Percentiles rank a stretch among this genome's conserved stretches.
phyloP scores from a whole-genome alignment of 2,113 vertebrate genomes.

The Columba janthina region DNA sequence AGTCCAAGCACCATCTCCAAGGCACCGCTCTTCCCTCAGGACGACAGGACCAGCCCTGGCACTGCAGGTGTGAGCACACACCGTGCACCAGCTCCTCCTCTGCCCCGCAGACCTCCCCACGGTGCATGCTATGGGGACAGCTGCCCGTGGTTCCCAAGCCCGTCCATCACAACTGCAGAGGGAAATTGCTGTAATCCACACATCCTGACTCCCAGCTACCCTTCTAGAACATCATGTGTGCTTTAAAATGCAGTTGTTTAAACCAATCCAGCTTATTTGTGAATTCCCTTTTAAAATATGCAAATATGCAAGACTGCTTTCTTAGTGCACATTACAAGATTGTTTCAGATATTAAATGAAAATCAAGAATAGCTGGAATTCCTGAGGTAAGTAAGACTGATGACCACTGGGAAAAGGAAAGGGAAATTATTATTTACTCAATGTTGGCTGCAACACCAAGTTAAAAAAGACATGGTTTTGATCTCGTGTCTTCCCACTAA shows the following conservation, averaged over 20 bases:
- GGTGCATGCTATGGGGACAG: accelerated
- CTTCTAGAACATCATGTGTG: neutral
- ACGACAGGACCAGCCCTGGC: accelerated
- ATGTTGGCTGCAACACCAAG: neutral
- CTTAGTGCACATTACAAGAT: neutral
- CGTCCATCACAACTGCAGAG: neutral
- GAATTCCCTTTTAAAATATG: neutral
- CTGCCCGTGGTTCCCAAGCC: neutral
- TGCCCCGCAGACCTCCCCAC: neutral
- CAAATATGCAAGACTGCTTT: neutral
- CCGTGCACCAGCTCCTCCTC: neutral
- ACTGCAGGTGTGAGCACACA: too few species aligned
- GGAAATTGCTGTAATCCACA: neutral
- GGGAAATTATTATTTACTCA: neutral
- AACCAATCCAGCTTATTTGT: neutral
- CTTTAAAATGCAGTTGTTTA: neutral
- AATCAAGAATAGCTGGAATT: neutral
- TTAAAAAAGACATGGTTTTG: neutral
- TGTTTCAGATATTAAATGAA: neutral
- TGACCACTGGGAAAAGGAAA: neutral
- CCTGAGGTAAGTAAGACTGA: neutral
- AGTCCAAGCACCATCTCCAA: neutral
- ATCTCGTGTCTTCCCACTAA: neutral
- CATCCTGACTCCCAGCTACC: neutral
- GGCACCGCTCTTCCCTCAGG: neutral